Evolutionary conservation across 2,888 invertebrate genomes (phyloP).

Genomic region (Leptura quadrifasciata): DNA sequence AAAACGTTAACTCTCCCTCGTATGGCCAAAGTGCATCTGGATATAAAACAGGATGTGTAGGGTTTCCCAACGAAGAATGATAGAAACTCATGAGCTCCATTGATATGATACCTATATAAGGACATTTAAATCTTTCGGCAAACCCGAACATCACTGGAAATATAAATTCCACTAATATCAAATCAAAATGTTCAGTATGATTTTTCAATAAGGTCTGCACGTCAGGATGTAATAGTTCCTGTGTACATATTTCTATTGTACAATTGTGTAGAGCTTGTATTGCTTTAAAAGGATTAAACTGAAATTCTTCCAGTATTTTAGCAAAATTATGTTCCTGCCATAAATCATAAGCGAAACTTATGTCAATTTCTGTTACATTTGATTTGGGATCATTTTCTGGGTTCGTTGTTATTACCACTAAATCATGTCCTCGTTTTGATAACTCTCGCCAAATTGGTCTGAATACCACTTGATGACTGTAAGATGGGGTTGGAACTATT

Average conservation of each 20-base stretch:
- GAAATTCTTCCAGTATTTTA: conserved; percentile 9
- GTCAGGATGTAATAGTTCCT: conserved; percentile 53
- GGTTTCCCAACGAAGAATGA: conserved; percentile 1
- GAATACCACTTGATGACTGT: conserved; percentile 62
- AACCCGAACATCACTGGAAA: conserved; percentile 5
- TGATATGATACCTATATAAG: neutral
- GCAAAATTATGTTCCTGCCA: neutral
- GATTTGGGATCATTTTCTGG: conserved; percentile 68
- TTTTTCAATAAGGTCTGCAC: conserved; percentile 54
- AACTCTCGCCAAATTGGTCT: conserved; percentile 61
- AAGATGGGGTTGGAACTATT: conserved; percentile 57
- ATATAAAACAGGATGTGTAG: conserved; percentile 12
- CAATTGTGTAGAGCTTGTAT: conserved; percentile 3
- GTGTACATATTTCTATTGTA: conserved; percentile 41
- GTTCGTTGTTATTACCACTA: conserved; percentile 59
- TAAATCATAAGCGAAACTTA: conserved; percentile 42
- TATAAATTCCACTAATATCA: conserved; percentile 9
- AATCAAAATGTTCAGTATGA: conserved; percentile 28
- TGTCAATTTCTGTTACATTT: conserved; percentile 58
- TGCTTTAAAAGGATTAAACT: conserved; percentile 24
- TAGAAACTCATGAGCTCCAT: neutral
- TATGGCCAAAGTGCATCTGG: conserved; percentile 1
- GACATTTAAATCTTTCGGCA: conserved; percentile 10
- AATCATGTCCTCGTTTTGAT: conserved; percentile 58
- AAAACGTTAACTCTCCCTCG: conserved; percentile 9